Conservation (phyloP, 2,113 vertebrate species). For the Lycaon pictus region DNA sequence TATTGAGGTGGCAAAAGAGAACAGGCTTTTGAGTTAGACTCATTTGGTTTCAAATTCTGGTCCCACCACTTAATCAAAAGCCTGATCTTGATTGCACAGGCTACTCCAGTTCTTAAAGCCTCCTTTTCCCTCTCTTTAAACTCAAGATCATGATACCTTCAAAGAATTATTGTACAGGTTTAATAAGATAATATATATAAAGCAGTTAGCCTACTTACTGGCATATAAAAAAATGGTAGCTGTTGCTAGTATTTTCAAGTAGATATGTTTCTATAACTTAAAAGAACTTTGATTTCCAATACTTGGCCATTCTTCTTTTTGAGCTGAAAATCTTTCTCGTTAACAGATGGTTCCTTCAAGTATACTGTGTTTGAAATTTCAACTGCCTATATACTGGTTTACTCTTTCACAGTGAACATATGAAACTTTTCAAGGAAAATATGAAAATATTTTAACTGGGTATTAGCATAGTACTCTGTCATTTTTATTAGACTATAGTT, state of each 20-base stretch:
- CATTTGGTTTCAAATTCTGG: slow-evolving; percentile 9
- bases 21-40: not conserved
- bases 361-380: slow-evolving; percentile 72
- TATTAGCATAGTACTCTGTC: slow-evolving; percentile 70
- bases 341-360: slow-evolving; percentile 14
- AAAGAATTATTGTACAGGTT: slow-evolving; percentile 7
- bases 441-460: slow-evolving; percentile 75
- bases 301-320: slow-evolving; percentile 14
- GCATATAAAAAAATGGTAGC: not conserved
- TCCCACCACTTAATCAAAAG: not conserved
- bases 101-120: slow-evolving; percentile 13
- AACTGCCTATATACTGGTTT: slow-evolving; percentile 20
- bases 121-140: slow-evolving; percentile 58
- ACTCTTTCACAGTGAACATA: slow-evolving; percentile 54
- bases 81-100: not conserved
- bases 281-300: slow-evolving; percentile 10
- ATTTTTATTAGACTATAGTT: slow-evolving; percentile 59
- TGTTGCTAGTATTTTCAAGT: slow-evolving; percentile 34
- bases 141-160: not conserved
- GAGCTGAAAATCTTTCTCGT: slow-evolving; percentile 36
- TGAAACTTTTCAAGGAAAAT: slow-evolving; percentile 68
- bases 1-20: not conserved
- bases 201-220: not conserved
- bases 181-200: slow-evolving; percentile 15
- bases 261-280: slow-evolving; percentile 30